These are phyloP conservation scores for Actias luna DNA, from an alignment of 2,888 invertebrate genomes.

Conservation along the genomic window DNA sequence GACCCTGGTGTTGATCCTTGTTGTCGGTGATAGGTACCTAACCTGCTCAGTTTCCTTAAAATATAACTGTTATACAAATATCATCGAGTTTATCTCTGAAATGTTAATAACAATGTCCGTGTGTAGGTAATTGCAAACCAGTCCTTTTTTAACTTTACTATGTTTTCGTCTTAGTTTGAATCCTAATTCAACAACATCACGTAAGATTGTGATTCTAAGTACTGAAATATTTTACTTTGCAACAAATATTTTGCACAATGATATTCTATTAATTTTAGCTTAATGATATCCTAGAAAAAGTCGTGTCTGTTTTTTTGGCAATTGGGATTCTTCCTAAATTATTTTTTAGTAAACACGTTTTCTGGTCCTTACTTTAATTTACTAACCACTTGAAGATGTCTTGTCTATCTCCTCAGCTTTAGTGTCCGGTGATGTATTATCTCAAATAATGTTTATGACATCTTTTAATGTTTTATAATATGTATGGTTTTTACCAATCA, in stretches of 20 bases:
- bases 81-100: background rate
- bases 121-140: background rate
- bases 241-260: background rate
- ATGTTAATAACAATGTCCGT: background rate
- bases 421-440: background rate
- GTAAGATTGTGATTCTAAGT: background rate
- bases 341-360: no score
- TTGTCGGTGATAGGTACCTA: conserved; percentile 37
- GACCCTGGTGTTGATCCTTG: conserved; percentile 34
- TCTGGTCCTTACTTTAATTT: no score
- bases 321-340: no score
- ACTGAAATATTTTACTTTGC: background rate
- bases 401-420: no score
- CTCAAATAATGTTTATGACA: background rate
- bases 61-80: background rate
- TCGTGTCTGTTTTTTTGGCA: no score
- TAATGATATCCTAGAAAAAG: no score
- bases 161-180: background rate
- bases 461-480: background rate
- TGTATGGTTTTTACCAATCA: background rate
- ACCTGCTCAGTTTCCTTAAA: conserved; percentile 9
- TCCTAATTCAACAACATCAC: background rate
- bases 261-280: background rate
- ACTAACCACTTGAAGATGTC: no score
- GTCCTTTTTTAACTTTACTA: background rate